Evolutionary conservation across 1,140 invertebrate genomes (phyloP).

Genomic region (Drosophila parabipectinata): DNA sequence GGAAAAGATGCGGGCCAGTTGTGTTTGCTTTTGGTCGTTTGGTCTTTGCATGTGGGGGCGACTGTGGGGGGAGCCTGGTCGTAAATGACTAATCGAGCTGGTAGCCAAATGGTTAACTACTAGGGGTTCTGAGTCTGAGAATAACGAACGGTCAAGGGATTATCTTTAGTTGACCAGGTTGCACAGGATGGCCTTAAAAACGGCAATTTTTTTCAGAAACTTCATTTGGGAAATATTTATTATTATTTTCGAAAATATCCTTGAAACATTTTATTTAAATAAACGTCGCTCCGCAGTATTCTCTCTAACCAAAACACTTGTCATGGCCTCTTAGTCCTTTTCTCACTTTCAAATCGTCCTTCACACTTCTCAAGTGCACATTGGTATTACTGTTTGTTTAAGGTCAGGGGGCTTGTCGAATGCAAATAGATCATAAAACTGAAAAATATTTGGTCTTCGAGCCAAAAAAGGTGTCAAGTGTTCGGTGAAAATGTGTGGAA

Average conservation of each 20-base stretch:
- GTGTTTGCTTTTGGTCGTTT: constrained; percentile 23
- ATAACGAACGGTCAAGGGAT: constrained; percentile 12
- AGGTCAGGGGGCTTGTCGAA: constrained; percentile 50
- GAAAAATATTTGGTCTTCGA: constrained; percentile 41
- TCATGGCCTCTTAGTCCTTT: background rate
- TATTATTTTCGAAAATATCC: background rate
- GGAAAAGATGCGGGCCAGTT: constrained; percentile 38
- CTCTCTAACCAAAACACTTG: constrained; percentile 15
- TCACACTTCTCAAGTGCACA: constrained; percentile 35
- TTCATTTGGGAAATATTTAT: background rate
- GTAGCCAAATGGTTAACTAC: constrained; percentile 53
- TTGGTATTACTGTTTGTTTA: constrained; percentile 50
- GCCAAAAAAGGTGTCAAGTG: constrained; percentile 60
- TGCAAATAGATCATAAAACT: constrained; percentile 66
- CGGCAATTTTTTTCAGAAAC: background rate
- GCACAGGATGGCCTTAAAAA: background rate
- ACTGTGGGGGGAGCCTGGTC: constrained; percentile 9
- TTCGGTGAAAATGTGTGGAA: constrained; percentile 57
- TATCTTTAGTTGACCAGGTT: background rate
- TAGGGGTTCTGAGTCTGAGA: background rate
- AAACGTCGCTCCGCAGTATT: constrained; percentile 2
- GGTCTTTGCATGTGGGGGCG: constrained; percentile 9
- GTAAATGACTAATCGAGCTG: constrained; percentile 69
- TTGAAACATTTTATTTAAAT: constrained; percentile 4
- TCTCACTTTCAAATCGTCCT: constrained; percentile 1